Base-by-base conservation (phyloP, 2,113 vertebrate species). In the Alethe diademata region DNA sequence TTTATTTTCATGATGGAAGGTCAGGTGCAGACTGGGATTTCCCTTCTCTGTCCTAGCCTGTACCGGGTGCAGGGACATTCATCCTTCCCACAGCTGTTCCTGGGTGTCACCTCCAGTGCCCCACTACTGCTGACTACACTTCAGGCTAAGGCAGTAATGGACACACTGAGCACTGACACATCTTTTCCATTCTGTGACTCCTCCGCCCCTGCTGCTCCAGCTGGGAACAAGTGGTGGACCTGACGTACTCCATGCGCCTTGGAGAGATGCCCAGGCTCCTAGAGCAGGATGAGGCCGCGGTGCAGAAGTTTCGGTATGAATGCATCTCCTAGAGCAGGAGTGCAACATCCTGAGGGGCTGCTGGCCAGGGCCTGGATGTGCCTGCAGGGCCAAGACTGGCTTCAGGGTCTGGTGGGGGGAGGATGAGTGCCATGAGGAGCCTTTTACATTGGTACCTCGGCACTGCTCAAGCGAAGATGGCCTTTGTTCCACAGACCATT, bases 201-300 rank as follows among this genome's bases (percentile, higher is more conserved):
- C 28, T 54, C 38, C 6, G 6, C 50, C 3, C 25, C 35, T 54
- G 86, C 81, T 61, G 29, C 86, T 88, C 24, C 93, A 99, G 98
- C 84, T 99, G 99, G 99, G 99, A 99, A 87, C 98, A 99, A 90
- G 99, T 99, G 92, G 99, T 99, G 95, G 98, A 99, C 70, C 97
- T 98, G 90, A 99, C 98, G 11, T 99, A 98, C 58, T 98, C 98
- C 5, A 78, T 98, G 43, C 98, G 96, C 85, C 97, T 99, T 8
- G 98, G 99, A 42, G 94, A 98, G 42, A 98, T 97, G 86, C 98
- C 98, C 74, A 97, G 94, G 92, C 94, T 98, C 1, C 78, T 98
- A 1, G 98, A 98, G 51, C 94, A 97, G 5, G 99, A 99, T 22
- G 97, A 98, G 1, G 97, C 97, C 0, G 99, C 98, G 0, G 97